Evolutionary conservation across 1,140 invertebrate species (phyloP).

Genomic region (Drosophila pruinosa): DNA sequence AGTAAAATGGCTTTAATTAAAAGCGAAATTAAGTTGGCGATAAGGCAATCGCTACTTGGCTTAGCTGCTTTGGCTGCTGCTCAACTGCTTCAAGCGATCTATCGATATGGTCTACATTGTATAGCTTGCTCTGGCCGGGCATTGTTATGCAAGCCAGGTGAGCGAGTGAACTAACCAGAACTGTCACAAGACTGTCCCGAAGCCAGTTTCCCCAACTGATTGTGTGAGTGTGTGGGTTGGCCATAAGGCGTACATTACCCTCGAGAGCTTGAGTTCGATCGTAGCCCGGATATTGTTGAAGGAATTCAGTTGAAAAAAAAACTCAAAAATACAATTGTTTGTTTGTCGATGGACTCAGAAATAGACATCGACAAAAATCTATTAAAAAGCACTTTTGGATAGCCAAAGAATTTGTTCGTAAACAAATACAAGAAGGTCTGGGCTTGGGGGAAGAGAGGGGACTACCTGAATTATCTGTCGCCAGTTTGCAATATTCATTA

Average conservation of each 20-base stretch:
- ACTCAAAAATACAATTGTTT: conserved; percentile 13
- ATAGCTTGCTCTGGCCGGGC: background rate
- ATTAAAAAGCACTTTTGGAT: conserved; percentile 56
- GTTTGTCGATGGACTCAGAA: conserved; percentile 18
- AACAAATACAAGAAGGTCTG: conserved; percentile 28
- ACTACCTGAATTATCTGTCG: conserved; percentile 55
- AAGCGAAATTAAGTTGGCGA: conserved; percentile 59
- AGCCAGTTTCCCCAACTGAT: background rate
- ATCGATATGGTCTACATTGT: conserved; percentile 14
- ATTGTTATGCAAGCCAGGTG: conserved; percentile 58
- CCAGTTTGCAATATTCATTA: conserved; percentile 69
- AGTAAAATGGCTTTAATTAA: conserved; percentile 60
- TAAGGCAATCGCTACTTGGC: conserved; percentile 24
- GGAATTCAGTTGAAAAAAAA: conserved; percentile 28
- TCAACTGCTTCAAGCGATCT: conserved; percentile 19
- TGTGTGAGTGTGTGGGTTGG: conserved; percentile 29
- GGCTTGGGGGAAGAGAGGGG: background rate
- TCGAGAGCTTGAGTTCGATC: too few relatives aligned
- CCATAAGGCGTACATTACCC: conserved; percentile 73
- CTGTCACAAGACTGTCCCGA: conserved; percentile 52
- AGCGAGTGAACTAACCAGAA: conserved; percentile 48
- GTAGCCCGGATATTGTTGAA: conserved; percentile 38
- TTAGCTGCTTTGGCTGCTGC: background rate
- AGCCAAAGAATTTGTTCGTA: conserved; percentile 42
- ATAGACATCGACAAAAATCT: conserved; percentile 49